These are phyloP conservation scores for Acanthosepion lycidas DNA, from an alignment of 2,888 invertebrate species.

Conservation along the genomic window DNA sequence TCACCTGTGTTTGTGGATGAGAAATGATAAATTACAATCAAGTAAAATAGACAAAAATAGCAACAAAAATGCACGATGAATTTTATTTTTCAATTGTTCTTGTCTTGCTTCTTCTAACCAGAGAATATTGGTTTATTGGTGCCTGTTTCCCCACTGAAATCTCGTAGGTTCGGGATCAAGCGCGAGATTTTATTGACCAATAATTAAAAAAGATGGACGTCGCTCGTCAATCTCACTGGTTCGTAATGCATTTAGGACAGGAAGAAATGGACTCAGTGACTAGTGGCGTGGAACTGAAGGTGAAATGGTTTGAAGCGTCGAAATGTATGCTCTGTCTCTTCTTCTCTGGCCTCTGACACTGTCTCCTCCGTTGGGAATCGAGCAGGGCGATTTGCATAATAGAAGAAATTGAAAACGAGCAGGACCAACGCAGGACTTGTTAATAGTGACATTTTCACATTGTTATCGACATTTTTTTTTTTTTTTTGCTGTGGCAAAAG, in stretches of 20 bases:
- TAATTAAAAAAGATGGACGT: not conserved
- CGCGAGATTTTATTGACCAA: not conserved
- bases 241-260: not conserved
- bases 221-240: not conserved
- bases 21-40: too few relatives aligned
- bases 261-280: not conserved
- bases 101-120: not conserved
- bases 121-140: not conserved
- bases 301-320: not conserved
- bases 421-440: too few relatives aligned
- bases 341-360: not conserved
- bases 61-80: too few relatives aligned
- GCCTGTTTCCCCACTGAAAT: not conserved
- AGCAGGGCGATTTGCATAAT: not conserved
- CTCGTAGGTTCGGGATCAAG: not conserved
- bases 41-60: too few relatives aligned
- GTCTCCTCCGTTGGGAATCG: not conserved
- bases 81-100: not conserved
- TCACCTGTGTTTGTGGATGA: too few relatives aligned
- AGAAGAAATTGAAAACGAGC: not conserved
- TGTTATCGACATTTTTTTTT: not conserved
- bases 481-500: not conserved
- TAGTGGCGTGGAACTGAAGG: too few relatives aligned
- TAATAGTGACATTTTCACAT: not conserved
- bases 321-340: not conserved